Evolutionary conservation across 2,797 vertebrate species (phyloP).

Genomic region (Enoplosus armatus): DNA sequence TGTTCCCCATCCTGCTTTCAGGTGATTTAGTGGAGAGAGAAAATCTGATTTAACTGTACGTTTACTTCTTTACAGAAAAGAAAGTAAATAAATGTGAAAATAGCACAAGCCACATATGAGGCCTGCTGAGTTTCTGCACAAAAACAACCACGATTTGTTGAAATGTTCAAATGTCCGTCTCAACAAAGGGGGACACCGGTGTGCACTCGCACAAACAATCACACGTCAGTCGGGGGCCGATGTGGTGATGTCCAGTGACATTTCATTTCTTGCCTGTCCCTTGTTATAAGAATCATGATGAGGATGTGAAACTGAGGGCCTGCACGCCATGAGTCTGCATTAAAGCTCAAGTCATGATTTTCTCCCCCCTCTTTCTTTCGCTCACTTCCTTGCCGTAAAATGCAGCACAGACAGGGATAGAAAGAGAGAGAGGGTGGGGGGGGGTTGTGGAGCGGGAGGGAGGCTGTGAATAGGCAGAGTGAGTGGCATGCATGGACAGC

Average conservation of each 20-base stretch:
- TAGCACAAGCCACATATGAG: neutral
- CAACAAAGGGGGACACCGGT: slow-evolving; percentile 20
- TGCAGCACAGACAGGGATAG: slow-evolving; percentile 55
- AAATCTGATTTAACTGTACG: neutral
- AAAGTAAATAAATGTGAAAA: neutral
- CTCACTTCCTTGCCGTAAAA: slow-evolving; percentile 63
- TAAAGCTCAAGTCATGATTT: slow-evolving; percentile 64
- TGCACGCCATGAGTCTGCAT: slow-evolving; percentile 68
- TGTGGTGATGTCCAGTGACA: slow-evolving; percentile 64
- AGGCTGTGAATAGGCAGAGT: slow-evolving; percentile 76
- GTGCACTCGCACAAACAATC: slow-evolving; percentile 28
- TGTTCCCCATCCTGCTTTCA: neutral
- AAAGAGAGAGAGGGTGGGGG: slow-evolving; percentile 23
- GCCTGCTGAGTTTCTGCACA: slow-evolving; percentile 22
- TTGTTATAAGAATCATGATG: slow-evolving; percentile 37
- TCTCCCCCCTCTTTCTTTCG: slow-evolving; percentile 25
- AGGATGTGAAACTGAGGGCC: slow-evolving; percentile 43
- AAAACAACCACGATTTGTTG: slow-evolving; percentile 24
- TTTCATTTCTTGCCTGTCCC: slow-evolving; percentile 69
- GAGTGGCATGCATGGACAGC: slow-evolving; percentile 81
- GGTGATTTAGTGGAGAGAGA: neutral
- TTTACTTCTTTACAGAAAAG: slow-evolving; percentile 1
- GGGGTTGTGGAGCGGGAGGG: slow-evolving; percentile 35
- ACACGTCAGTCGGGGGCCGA: slow-evolving; percentile 22
- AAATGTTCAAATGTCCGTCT: slow-evolving; percentile 24